A percentile compares a stretch with the other conserved stretches of the same genome.
Conservation (phyloP, 2,797 vertebrate species). For the Falco cherrug region DNA sequence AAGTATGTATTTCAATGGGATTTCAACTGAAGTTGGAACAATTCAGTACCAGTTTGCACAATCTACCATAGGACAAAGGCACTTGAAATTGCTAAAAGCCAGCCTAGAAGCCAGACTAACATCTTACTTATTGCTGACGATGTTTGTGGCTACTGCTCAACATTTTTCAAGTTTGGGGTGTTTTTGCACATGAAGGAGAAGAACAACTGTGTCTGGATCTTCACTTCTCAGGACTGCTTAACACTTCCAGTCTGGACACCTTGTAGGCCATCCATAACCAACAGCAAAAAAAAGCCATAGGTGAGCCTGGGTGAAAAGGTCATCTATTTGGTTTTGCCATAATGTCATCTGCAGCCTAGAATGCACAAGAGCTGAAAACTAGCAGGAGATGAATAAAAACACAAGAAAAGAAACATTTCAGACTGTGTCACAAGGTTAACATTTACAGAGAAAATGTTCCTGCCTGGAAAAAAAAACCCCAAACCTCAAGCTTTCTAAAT, state of each 20-base stretch:
- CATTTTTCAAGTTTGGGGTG: neutral
- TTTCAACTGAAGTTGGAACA: neutral
- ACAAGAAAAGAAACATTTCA: conserved; percentile 2
- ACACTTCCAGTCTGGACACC: neutral
- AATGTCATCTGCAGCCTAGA: neutral
- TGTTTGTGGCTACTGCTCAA: neutral
- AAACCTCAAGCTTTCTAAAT: neutral
- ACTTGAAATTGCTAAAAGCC: neutral
- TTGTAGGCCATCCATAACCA: neutral
- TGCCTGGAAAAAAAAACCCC: neutral
- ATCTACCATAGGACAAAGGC: neutral
- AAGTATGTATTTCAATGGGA: neutral
- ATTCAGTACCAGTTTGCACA: neutral
- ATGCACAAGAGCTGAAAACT: neutral
- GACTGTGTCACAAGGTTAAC: neutral
- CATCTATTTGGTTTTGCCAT: neutral
- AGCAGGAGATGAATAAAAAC: neutral
- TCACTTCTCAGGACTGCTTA: neutral
- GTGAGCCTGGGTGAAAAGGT: neutral
- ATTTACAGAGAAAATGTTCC: conserved; percentile 31
- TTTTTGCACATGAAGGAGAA: neutral
- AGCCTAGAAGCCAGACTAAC: neutral
- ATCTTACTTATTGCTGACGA: neutral
- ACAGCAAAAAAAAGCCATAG: neutral
- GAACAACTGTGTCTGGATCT: neutral